Conservation (phyloP, 2,797 vertebrate species). For the Eremophila alpestris region DNA sequence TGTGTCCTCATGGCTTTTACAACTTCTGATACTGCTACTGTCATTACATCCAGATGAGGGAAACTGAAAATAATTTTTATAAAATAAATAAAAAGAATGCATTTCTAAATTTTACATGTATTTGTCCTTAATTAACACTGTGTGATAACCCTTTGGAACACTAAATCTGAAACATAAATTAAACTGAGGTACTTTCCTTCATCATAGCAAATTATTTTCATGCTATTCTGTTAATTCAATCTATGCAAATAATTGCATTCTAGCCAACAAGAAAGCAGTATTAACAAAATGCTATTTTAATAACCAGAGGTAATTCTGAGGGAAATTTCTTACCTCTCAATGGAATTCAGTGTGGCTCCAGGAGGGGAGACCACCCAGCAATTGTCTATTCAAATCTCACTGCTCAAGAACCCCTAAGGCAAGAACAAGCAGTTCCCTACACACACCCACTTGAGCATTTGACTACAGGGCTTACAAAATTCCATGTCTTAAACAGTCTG, state of each 20-base stretch:
- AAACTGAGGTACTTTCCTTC: background rate
- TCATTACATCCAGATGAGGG: slow-evolving; percentile 84
- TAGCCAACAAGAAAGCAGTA: background rate
- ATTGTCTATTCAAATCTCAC: background rate
- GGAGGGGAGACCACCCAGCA: background rate
- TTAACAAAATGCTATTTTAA: background rate
- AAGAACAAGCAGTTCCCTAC: background rate
- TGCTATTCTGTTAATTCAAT: background rate
- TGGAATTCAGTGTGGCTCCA: background rate
- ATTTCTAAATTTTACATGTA: background rate
- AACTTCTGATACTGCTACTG: slow-evolving; percentile 84
- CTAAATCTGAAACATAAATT: background rate
- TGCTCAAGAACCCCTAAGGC: background rate
- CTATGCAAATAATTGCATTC: background rate
- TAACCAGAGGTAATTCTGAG: background rate
- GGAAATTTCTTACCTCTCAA: background rate
- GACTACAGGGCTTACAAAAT: background rate
- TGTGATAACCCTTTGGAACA: background rate
- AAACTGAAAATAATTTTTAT: slow-evolving; percentile 75
- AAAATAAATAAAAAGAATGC: background rate
- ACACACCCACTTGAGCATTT: background rate
- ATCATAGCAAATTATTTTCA: background rate
- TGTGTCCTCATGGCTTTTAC: slow-evolving; percentile 83
- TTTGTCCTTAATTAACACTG: background rate
- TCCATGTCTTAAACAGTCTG: background rate